A percentile compares a stretch with the other conserved stretches of the same genome.
These are phyloP conservation scores for Zele albiditarsus DNA, from an alignment of 2,888 invertebrate species.

Conservation along the genomic window DNA sequence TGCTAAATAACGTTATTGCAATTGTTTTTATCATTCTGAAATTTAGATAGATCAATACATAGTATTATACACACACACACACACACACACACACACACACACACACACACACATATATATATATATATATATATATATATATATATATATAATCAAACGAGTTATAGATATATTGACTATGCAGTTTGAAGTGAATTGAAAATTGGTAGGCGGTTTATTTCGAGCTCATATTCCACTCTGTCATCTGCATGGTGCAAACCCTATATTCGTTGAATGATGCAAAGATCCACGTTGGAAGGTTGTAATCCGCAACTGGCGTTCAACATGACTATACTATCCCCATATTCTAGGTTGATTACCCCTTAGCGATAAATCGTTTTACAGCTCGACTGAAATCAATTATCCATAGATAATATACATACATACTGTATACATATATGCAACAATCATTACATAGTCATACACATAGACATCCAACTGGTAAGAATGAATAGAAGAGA, in stretches of 20 bases:
- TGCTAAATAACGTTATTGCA: too few relatives aligned
- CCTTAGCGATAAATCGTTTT: constrained; percentile 11
- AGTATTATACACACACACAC: too few relatives aligned
- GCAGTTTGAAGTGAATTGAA: neutral
- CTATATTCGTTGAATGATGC: constrained; percentile 8
- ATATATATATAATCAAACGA: neutral
- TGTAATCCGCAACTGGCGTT: constrained; percentile 4
- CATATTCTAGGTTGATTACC: constrained; percentile 7
- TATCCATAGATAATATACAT: neutral
- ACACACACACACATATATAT: too few relatives aligned
- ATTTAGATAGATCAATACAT: too few relatives aligned
- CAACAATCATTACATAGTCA: too few relatives aligned
- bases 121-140: too few relatives aligned
- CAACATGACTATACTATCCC: constrained; percentile 7
- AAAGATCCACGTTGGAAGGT: neutral
- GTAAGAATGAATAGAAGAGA: too few relatives aligned
- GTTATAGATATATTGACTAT: neutral
- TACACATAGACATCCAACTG: too few relatives aligned
- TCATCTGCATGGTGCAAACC: neutral
- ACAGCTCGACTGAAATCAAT: neutral
- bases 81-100: too few relatives aligned
- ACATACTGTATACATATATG: neutral
- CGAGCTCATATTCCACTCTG: neutral
- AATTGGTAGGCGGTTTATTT: neutral
- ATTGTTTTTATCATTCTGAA: too few relatives aligned